Conservation (phyloP, 2,797 vertebrate species). For the Pseudochromis fuscus region DNA sequence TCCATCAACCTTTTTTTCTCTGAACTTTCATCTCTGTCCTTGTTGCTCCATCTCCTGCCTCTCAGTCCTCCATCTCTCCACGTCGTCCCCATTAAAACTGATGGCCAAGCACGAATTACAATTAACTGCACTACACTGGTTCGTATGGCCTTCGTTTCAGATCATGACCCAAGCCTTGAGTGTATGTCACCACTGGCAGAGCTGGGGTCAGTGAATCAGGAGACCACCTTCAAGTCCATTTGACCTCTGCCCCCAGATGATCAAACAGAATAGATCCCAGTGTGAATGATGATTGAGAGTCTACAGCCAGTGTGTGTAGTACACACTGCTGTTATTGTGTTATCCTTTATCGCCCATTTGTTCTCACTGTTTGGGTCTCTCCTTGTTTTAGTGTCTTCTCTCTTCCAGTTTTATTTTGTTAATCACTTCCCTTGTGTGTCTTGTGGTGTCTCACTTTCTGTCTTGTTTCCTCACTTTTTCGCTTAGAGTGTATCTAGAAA, state of each 20-base stretch:
- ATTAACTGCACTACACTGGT: conserved; percentile 65
- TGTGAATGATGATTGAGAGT: neutral
- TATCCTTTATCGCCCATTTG: no score
- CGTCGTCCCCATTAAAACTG: conserved; percentile 54
- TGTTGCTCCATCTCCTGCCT: neutral
- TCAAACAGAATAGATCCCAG: conserved; percentile 1
- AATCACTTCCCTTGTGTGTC: no score
- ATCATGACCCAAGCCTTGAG: conserved; percentile 35
- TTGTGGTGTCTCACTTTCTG: no score
- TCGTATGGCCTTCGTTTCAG: conserved; percentile 59
- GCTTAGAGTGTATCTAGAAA: no score
- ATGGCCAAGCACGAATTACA: conserved; percentile 66
- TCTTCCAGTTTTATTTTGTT: no score
- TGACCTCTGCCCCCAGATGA: conserved; percentile 9
- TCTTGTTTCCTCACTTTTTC: no score
- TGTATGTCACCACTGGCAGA: conserved; percentile 26
- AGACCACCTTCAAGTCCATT: no score
- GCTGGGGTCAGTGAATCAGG: conserved; percentile 22
- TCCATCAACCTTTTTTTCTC: conserved; percentile 36
- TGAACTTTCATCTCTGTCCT: neutral
- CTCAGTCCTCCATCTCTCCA: conserved; percentile 12
- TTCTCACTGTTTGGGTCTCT: no score
- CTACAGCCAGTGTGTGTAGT: neutral
- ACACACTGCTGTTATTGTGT: no score
- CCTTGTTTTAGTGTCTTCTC: no score